Evolutionary conservation across 2,888 invertebrate genomes (phyloP), one percentile per base, ranked within the genome.

Genomic region (Bruchidius siliquastri): DNA sequence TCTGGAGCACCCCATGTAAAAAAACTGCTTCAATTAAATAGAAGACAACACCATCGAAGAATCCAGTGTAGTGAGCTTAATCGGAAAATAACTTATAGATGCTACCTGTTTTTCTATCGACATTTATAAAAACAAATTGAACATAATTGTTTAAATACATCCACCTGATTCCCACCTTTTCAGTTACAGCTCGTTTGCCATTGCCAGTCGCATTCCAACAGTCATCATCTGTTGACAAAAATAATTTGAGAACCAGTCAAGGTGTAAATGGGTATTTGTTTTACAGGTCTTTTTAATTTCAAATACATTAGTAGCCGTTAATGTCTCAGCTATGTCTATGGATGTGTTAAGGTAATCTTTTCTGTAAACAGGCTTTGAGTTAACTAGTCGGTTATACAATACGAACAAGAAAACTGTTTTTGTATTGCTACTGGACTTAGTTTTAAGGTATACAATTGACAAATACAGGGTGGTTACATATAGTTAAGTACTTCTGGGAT

Each of bases 191-290:
- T 49, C 49, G 49, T 49, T 49, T 49, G 49, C 49, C 8, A 49
- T 49, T 49, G 49, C 49, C 6, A 49, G 49, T 13, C 49, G 49
- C 49, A 49, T 49, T 49, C 49, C 49, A 49, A 4, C 49, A 49
- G 8, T 49, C 49, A 49, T 49, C 49, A 8, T 74, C 72, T 76
- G 72, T 76, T 76, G 74, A 76, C 75, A 71, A 74, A 73, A 75
- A 76, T 75, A 73, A 76, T 76, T 74, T 74, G 73, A 73, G 76
- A 73, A 76, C 76, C 73, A 74, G 75, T 74, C 76, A 72, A 75
- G 75, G 76, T 75, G 76, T 76, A 75, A 76, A 76, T 71, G 49
- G 49, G 49, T 49, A 49, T 49, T 49, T 49, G 49, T 49, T 49
- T 49, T 49, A 3, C 49, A 49, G 18, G 49, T 18, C 13, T 49